A percentile compares a stretch with the other conserved stretches of the same genome.
Evolutionary conservation across 92 coral and sea anemone genomes (phyloP).

Genomic region (Porites evermanni): DNA sequence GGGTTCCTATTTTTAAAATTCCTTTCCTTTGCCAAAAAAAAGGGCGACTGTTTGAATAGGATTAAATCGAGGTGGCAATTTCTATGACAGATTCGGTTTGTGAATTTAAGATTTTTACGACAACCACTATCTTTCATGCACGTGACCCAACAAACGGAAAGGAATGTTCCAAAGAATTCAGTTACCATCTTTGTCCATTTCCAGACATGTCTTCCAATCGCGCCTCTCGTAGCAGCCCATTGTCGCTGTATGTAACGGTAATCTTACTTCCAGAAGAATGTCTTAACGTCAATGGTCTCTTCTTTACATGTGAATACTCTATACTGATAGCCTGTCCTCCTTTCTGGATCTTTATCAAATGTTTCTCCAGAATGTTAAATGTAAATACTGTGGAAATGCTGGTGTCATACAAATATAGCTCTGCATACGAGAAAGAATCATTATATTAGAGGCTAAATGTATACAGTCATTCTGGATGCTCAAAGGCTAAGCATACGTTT

Average conservation of each 20-base stretch:
- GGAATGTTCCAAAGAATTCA: too few species aligned
- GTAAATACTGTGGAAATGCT: slow-evolving; percentile 26
- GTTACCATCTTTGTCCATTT: slow-evolving; percentile 27
- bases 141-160: too few species aligned
- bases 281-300: slow-evolving; percentile 36
- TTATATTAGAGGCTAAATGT: not conserved
- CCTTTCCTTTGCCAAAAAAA: too few species aligned
- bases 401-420: slow-evolving; percentile 17
- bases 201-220: slow-evolving; percentile 6
- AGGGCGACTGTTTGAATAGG: too few species aligned
- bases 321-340: slow-evolving; percentile 51
- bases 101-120: too few species aligned
- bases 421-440: not conserved
- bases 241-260: slow-evolving; percentile 51
- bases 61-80: too few species aligned
- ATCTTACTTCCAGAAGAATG: slow-evolving; percentile 64
- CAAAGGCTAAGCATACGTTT: too few species aligned
- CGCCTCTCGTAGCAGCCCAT: slow-evolving; percentile 58
- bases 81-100: too few species aligned
- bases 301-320: slow-evolving; percentile 39
- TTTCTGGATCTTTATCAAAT: slow-evolving; percentile 48
- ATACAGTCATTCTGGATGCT: too few species aligned
- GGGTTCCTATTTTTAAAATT: too few species aligned
- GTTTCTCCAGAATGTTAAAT: slow-evolving; percentile 43
- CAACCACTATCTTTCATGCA: too few species aligned